phyloP scores from a whole-genome alignment of 2,888 invertebrate species.

The Drosophila quasianomalipes region DNA sequence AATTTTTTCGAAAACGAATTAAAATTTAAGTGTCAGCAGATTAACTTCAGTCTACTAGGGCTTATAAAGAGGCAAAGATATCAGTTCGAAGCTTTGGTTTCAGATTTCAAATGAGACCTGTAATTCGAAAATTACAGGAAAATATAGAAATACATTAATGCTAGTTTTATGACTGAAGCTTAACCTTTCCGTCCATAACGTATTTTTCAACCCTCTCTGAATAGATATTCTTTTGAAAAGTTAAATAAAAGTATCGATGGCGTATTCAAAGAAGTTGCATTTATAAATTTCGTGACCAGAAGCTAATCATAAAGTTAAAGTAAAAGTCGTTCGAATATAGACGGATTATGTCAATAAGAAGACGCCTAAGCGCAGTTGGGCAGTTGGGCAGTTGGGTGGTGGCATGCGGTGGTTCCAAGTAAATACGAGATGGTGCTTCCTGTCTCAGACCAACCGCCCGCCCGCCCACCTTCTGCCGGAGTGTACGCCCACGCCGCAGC shows the following conservation, averaged over 20 bases:
- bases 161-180: not conserved
- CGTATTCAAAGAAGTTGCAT: not conserved
- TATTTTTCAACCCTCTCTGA: not conserved
- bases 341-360: not conserved
- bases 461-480: not conserved
- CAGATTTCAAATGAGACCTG: not conserved
- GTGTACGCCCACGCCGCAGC: slow-evolving; percentile 36
- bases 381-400: not conserved
- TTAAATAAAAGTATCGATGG: not conserved
- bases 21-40: not conserved
- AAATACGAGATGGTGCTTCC: slow-evolving; percentile 29
- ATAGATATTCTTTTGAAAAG: not conserved
- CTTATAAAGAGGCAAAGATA: not conserved
- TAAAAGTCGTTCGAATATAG: not conserved
- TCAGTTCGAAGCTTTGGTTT: not conserved
- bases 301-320: not conserved
- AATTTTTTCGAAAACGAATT: not conserved
- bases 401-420: slow-evolving; percentile 17
- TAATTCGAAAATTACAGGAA: not conserved
- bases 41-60: not conserved
- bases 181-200: not conserved
- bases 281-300: not conserved
- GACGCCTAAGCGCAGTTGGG: slow-evolving; percentile 32
- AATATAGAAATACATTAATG: not conserved
- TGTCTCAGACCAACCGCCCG: not conserved